These are phyloP conservation scores for Antitype chi DNA, from an alignment of 2,888 invertebrate genomes.

Conservation along the genomic window DNA sequence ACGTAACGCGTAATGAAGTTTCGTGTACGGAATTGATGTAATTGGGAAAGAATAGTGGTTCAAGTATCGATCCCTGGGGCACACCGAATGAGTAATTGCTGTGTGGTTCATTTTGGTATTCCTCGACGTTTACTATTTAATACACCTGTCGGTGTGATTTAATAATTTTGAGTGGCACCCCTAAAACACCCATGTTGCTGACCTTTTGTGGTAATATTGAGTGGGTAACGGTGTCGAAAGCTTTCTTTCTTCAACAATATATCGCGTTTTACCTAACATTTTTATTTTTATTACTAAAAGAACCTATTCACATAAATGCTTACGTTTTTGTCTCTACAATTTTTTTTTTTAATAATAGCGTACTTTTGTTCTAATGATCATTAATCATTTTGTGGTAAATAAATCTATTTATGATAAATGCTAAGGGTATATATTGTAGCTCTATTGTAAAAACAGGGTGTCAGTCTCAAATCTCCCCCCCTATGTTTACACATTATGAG, in stretches of 20 bases:
- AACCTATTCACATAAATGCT: neutral
- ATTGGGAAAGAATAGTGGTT: too few relatives aligned
- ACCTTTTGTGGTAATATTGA: conserved; percentile 3
- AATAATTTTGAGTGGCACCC: neutral
- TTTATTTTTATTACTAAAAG: neutral
- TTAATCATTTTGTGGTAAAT: neutral
- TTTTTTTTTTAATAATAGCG: neutral
- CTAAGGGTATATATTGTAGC: neutral
- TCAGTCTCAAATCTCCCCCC: neutral
- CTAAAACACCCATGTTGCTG: neutral
- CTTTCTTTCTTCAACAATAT: neutral
- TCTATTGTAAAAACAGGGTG: neutral
- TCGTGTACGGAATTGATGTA: too few relatives aligned
- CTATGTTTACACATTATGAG: conserved; percentile 46
- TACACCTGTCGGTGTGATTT: neutral
- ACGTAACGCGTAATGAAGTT: too few relatives aligned
- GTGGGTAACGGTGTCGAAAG: conserved; percentile 2
- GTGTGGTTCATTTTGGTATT: neutral
- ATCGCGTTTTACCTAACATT: neutral
- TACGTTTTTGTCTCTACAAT: too few relatives aligned
- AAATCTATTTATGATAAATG: neutral
- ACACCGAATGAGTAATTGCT: neutral
- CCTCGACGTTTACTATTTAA: conserved; percentile 5
- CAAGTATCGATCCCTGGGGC: conserved; percentile 1
- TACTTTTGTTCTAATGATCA: neutral